These are phyloP conservation scores for Tenodera sinensis DNA, from an alignment of 2,888 invertebrate genomes.

Conservation along the genomic window DNA sequence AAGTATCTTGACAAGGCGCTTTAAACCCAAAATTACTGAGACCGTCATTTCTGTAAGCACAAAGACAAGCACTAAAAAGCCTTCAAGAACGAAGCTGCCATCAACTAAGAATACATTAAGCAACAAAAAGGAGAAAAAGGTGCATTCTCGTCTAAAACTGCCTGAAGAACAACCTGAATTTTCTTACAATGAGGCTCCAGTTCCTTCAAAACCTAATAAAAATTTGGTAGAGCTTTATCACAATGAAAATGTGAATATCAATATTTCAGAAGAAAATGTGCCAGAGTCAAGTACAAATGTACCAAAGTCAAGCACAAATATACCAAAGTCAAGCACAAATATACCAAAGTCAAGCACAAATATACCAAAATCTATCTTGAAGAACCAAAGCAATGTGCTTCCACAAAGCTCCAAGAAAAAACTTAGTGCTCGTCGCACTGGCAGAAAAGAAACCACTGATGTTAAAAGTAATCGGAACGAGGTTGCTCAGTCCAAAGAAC, in stretches of 20 bases:
- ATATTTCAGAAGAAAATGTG: neutral
- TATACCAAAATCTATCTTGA: no score
- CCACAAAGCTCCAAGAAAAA: neutral
- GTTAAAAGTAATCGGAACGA: neutral
- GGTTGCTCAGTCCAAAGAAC: neutral
- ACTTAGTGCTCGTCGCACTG: neutral
- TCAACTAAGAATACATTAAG: neutral
- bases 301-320: neutral
- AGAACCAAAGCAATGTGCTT: neutral
- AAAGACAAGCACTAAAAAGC: neutral
- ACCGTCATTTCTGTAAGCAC: neutral
- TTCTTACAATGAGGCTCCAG: neutral
- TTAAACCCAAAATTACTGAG: neutral
- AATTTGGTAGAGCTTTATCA: neutral
- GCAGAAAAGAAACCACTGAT: neutral
- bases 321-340: neutral
- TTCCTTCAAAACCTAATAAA: neutral
- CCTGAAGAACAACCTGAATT: neutral
- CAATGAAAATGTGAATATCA: neutral
- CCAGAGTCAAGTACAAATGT: neutral
- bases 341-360: neutral
- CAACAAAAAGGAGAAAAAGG: neutral
- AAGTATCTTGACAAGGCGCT: neutral
- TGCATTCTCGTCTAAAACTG: neutral
- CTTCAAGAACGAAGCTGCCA: neutral